Evolutionary conservation across 2,797 vertebrate species (phyloP).

Genomic region (Lutjanus campechanus): DNA sequence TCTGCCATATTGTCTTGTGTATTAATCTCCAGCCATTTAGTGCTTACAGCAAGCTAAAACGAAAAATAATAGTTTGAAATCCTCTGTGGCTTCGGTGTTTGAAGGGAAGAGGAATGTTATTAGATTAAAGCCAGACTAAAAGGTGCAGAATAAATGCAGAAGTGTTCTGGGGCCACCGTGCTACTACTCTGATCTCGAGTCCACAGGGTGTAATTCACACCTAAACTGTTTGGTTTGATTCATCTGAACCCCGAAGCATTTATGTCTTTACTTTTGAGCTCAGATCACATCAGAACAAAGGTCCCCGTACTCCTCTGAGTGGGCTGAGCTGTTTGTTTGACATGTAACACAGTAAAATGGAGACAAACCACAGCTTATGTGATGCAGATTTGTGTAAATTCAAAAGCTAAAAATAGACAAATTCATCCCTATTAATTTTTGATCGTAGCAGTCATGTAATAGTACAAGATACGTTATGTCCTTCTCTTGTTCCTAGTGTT

Average conservation of each 20-base stretch:
- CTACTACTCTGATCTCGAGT: neutral
- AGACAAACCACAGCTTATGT: neutral
- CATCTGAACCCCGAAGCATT: slow-evolving; percentile 16
- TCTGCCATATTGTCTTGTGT: neutral
- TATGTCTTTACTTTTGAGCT: slow-evolving; percentile 10
- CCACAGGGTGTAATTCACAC: slow-evolving; percentile 40
- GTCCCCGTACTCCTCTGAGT: neutral
- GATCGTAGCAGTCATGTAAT: neutral
- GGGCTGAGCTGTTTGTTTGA: neutral
- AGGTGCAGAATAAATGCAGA: slow-evolving; percentile 13
- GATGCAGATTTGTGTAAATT: neutral
- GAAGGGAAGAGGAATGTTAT: slow-evolving; percentile 4
- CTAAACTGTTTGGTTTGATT: slow-evolving; percentile 29
- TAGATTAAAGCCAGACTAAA: slow-evolving; percentile 8
- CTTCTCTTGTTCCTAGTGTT: neutral
- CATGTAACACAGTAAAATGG: neutral
- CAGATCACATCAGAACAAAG: neutral
- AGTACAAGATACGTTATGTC: neutral
- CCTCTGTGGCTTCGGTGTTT: neutral
- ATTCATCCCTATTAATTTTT: neutral
- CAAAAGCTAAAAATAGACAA: neutral
- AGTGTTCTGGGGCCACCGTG: slow-evolving; percentile 11
- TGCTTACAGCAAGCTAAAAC: slow-evolving; percentile 1
- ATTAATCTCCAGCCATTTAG: slow-evolving; percentile 3
- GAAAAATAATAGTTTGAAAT: slow-evolving; percentile 14